Evolutionary conservation across 2,888 invertebrate genomes (phyloP), one percentile per base, ranked within the genome.

Genomic region (Ormyrus pomaceus): DNA sequence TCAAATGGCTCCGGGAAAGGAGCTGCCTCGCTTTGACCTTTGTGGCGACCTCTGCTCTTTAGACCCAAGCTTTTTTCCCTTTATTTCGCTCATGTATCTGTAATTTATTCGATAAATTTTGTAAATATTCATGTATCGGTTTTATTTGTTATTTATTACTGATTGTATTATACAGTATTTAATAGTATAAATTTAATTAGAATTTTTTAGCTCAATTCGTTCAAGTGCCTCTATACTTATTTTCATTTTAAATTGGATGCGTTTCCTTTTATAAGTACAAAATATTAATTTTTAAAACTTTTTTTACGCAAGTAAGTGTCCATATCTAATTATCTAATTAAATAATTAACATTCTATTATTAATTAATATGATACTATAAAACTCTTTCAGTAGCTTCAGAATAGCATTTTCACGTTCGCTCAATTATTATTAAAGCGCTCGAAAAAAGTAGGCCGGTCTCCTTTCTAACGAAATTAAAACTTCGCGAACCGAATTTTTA

Each of bases 11-110:
- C 7, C 34, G 6, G 51, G 8, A 2, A 6, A 11, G 4, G 59
- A 45, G 65, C 58, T 5, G 45, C 61, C 53, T 58, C 65, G 9
- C 11, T 66, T 66, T 68, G 58, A 66, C 66, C 75, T 75, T 75
- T 50, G 34, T 11, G 56, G 56, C 56, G n/a, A 6, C 48, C 19
- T 68, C 19, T 68, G 19, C 19, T 19, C 19, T 19, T 19, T 2
- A 19, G 19, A 19, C 1, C 19, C 19, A 19, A 19, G 2, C 19
- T 19, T 19, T 19, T 19, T 19, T 19, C 19, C 19, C 19, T 19
- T 19, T 19, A 19, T 19, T 19, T 19, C 19, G 9, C 9, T 56
- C 2, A 3, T 56, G 56, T 2, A 56, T 56, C n/a, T 6, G 6
- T 10, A 56, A 56, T 56, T 56, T n/a, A 56, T 56, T 56, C n/a